phyloP scores from a whole-genome alignment of 2,888 invertebrate genomes.

The Atrina japonica region DNA sequence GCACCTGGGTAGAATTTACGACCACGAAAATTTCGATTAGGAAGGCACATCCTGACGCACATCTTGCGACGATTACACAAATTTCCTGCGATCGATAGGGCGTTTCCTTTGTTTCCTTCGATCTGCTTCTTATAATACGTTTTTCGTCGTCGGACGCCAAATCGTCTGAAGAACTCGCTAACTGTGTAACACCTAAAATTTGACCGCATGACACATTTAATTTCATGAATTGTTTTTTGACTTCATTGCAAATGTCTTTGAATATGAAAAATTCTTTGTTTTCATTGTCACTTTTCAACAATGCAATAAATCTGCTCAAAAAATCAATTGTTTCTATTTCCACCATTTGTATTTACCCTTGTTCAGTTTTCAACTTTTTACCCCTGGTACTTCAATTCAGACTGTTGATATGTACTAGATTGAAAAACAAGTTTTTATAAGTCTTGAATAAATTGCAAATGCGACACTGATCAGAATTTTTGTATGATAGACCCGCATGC shows the following conservation, averaged over 20 bases:
- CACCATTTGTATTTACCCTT: neutral
- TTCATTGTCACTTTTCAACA: neutral
- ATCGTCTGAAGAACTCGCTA: conserved; percentile 29
- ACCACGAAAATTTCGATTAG: neutral
- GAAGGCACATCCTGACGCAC: neutral
- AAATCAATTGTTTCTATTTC: conserved; percentile 9
- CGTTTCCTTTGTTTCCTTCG: conserved; percentile 1
- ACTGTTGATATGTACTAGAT: neutral
- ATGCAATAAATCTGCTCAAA: conserved; percentile 1
- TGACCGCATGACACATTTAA: conserved; percentile 26
- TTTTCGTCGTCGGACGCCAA: conserved; percentile 27
- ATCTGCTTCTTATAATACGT: conserved; percentile 2
- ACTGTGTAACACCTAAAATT: conserved; percentile 23
- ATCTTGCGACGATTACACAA: no score
- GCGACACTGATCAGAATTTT: no score
- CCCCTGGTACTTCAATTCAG: neutral
- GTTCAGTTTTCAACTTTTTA: conserved; percentile 24
- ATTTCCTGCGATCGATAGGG: neutral
- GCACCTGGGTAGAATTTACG: neutral
- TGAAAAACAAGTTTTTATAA: conserved; percentile 7
- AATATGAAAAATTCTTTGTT: neutral
- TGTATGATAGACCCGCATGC: no score
- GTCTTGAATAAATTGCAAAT: conserved; percentile 17
- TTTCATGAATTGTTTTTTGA: conserved; percentile 1
- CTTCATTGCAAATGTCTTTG: conserved; percentile 2